Conservation (phyloP, 2,113 vertebrate genomes). For the Seriola aureovittata region DNA sequence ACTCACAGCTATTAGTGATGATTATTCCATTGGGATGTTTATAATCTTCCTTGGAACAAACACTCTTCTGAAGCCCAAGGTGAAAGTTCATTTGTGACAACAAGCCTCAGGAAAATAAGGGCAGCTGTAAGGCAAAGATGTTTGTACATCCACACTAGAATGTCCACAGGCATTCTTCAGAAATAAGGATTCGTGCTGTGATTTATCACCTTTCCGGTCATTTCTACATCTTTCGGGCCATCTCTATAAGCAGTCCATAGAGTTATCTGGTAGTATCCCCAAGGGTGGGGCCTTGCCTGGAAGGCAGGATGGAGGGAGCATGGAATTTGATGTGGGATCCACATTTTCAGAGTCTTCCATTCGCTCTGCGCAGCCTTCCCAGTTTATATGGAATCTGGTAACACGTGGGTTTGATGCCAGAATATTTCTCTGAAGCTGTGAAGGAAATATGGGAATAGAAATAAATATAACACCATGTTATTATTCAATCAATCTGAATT, state of each 20-base stretch:
- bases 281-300: conserved; percentile 87
- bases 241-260: conserved; percentile 91
- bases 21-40: conserved; percentile 31
- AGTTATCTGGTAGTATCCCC: conserved; percentile 90
- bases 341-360: conserved; percentile 91
- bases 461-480: background rate
- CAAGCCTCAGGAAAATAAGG: conserved; percentile 54
- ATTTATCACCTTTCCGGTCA: background rate
- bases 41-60: conserved; percentile 42
- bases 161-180: conserved; percentile 70
- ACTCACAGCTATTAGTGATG: conserved; percentile 30
- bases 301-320: conserved; percentile 87
- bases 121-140: conserved; percentile 70
- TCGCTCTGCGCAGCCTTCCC: conserved; percentile 89
- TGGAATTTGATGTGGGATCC: conserved; percentile 85
- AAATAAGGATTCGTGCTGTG: conserved; percentile 38
- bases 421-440: conserved; percentile 93
- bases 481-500: background rate
- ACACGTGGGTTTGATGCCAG: conserved; percentile 93
- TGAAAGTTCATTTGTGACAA: conserved; percentile 43
- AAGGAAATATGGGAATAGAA: background rate
- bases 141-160: conserved; percentile 67
- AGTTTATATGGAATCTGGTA: conserved; percentile 95
- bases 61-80: conserved; percentile 36
- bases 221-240: background rate